Base-by-base conservation (phyloP, 2,113 vertebrate genomes). In the Callithrix jacchus region DNA sequence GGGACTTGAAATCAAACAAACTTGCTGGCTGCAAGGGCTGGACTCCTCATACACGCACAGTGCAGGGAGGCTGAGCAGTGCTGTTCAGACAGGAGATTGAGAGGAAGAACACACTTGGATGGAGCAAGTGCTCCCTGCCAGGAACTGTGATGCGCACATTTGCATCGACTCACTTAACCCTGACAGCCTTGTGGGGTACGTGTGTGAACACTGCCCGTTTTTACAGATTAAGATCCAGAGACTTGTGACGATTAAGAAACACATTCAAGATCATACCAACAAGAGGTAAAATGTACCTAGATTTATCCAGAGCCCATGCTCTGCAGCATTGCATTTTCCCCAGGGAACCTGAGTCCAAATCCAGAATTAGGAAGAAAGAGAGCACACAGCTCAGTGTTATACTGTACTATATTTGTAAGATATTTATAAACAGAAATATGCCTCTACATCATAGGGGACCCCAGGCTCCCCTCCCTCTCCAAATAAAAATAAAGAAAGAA, bases 281-380 rank as follows among this genome's bases (percentile, higher is more conserved):
- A 70, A 45, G 21, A 76, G 45, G 17, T 42, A 86, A 58, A 47
- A 32, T 45, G 86, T 92, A 40, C 16, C 8, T 6, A 76, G 45
- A 52, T 23, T 42, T 54, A 21, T 23, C 16, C 56, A 61, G n/a
- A 58, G 42, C 37, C 35, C 25, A 12, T 6, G 40, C 12, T 71
- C 45, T 40, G 17, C 81, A 20, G 18, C 47, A 47, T 2, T 20
- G 3, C 20, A 14, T 49, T 86, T 37, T 91, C 56, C 61, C 47
- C 13, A 7, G 49, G 82, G 40, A 85, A 30, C 3, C 0, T 3
- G 8, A n/a, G 25, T 12, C 45, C 73, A 37, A 5, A 35, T 86
- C 88, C 56, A 52, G 54, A 32, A 42, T 76, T 40, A 85, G 92
- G 68, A 85, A 87, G 42, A 79, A 87, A 94, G 87, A 56, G 37